Evolutionary conservation across 2,113 vertebrate species (phyloP).

Genomic region (Mionectes macconnelli): DNA sequence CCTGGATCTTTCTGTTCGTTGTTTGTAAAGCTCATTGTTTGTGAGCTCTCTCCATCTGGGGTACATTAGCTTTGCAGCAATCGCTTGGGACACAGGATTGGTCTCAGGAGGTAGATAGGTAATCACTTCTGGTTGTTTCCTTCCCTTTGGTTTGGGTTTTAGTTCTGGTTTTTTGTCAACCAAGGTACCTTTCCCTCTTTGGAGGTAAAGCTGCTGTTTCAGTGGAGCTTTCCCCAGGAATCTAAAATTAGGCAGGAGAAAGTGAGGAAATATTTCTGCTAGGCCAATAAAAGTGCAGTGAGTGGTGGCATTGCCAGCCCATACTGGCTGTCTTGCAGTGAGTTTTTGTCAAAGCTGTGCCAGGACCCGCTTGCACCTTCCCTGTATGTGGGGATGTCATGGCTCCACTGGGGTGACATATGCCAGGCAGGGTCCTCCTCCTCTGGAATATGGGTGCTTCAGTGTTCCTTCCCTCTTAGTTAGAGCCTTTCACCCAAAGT

Average conservation of each 20-base stretch:
- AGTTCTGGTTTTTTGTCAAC: neutral
- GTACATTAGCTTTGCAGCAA: neutral
- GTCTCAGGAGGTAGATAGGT: neutral
- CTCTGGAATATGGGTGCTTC: neutral
- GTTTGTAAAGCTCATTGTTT: neutral
- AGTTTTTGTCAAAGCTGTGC: neutral
- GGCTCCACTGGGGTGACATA: accelerated
- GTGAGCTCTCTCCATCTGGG: accelerated
- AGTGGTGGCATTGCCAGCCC: neutral
- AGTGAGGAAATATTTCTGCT: neutral
- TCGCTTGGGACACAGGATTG: neutral
- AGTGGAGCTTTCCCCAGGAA: neutral
- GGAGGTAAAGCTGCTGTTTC: neutral
- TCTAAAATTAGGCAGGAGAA: neutral
- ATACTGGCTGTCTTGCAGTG: accelerated
- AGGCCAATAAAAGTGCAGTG: neutral
- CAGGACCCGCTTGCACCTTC: accelerated
- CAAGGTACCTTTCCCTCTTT: neutral
- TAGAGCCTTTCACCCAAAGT: neutral
- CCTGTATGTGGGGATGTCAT: accelerated
- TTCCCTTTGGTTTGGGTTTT: neutral
- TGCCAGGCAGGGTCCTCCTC: neutral
- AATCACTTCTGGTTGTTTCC: neutral
- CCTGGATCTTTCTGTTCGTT: neutral
- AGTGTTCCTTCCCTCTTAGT: neutral